Conservation (phyloP, 1,140 invertebrate species). For the Littorina saxatilis region DNA sequence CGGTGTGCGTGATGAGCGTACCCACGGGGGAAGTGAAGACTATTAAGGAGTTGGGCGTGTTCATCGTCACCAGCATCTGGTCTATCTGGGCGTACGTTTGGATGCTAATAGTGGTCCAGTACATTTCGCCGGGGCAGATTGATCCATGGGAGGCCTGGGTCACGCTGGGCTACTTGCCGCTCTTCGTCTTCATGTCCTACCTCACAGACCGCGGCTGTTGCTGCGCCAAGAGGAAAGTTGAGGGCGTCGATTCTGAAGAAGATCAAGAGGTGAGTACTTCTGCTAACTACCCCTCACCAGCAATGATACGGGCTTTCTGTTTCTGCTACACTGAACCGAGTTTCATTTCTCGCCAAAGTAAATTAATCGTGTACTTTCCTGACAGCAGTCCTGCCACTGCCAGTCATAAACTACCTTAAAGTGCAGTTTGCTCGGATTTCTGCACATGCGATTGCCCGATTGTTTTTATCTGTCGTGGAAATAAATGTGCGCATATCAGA, state of each 20-base stretch:
- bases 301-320: too few species aligned
- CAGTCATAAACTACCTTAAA: not conserved
- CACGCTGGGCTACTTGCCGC: constrained; percentile 80
- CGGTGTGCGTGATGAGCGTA: constrained; percentile 72
- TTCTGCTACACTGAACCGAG: too few species aligned
- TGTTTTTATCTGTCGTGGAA: constrained; percentile 8
- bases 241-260: constrained; percentile 10
- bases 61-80: constrained; percentile 75
- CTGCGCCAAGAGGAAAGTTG: constrained; percentile 22
- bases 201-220: constrained; percentile 54
- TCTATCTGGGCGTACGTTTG: constrained; percentile 78
- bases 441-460: not conserved
- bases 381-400: not conserved
- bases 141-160: constrained; percentile 80
- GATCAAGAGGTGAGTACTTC: not conserved
- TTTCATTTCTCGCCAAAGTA: too few species aligned
- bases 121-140: constrained; percentile 63
- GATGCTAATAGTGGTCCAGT: constrained; percentile 69
- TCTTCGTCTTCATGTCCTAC: constrained; percentile 74
- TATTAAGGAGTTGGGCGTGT: constrained; percentile 76
- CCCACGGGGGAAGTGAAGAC: constrained; percentile 62
- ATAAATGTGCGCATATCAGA: too few species aligned
- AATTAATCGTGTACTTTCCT: too few species aligned
- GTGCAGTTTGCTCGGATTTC: not conserved
- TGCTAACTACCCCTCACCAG: too few species aligned